phyloP scores from a whole-genome alignment of 2,113 vertebrate genomes.

The Noturus placidus region DNA sequence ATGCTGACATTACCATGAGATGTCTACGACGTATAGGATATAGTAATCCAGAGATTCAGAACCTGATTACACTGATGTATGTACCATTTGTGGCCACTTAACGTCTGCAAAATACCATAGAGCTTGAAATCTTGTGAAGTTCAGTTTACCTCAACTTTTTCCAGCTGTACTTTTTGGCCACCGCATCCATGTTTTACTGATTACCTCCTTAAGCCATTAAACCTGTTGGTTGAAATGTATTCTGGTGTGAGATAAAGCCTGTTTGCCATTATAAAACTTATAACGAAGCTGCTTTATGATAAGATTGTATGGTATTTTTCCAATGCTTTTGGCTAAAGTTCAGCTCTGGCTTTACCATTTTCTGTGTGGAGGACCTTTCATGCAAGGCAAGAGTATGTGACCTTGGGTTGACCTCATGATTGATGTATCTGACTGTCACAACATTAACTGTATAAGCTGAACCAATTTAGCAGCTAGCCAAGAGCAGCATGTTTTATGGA shows the following conservation, averaged over 20 bases:
- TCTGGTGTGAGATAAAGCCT: slow-evolving; percentile 39
- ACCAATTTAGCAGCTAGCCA: not conserved
- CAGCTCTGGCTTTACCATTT: slow-evolving; percentile 27
- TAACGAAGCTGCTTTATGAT: slow-evolving; percentile 46
- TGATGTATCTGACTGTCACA: slow-evolving; percentile 4
- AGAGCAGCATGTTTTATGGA: not conserved
- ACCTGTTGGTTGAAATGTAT: not conserved
- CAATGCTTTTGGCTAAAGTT: not conserved
- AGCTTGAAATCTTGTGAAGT: too few species aligned
- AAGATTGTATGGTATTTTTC: slow-evolving; percentile 24
- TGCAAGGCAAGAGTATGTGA: not conserved
- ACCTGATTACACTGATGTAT: too few species aligned
- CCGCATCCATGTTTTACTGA: not conserved
- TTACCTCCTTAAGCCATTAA: not conserved
- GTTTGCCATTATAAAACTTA: slow-evolving; percentile 46
- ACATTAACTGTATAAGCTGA: not conserved
- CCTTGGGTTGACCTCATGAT: not conserved
- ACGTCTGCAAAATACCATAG: too few species aligned
- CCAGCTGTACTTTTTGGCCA: not conserved
- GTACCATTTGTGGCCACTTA: too few species aligned
- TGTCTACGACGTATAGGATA: too few species aligned
- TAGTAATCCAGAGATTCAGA: too few species aligned
- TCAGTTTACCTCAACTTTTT: not conserved
- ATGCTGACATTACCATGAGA: too few species aligned
- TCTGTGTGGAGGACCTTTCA: slow-evolving; percentile 16